Base-by-base conservation (phyloP, 2,888 invertebrate genomes). In the Aleiodes testaceus region DNA sequence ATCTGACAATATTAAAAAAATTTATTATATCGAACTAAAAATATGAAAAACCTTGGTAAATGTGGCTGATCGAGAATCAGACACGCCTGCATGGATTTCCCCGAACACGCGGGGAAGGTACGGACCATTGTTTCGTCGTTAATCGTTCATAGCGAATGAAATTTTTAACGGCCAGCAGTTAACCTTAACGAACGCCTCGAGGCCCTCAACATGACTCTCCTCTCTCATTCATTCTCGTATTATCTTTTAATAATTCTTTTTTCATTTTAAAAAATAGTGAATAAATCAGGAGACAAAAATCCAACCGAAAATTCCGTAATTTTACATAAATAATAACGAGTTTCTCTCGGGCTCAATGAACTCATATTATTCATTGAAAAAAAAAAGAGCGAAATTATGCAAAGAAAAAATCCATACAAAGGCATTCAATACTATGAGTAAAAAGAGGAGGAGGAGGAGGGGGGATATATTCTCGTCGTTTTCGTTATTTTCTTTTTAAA, bases 61-160 rank as follows among this genome's bases (percentile, higher is more conserved):
- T 68, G 59, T 55, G 22, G 42, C 30, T 59, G 22, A 70, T 70
- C 66, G 64, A 63, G 68, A 55, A 68, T 72, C 64, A 59, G 72
- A 73, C 65, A 70, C 66, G 64, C 66, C 68, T 65, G 69, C 63
- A 71, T 72, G 68, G 72, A 72, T 75, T 78, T 76, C 74, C 75
- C 52, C 73, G 75, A 77, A 77, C 69, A 42, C 16, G 59, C 42
- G 36, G 59, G 42, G 59, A 59, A 36, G 59, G 72, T 71, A 36
- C 36, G 22, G 26, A 63, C 77, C 74, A 81, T 81, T 80, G 81
- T 81, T 75, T 75, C 73, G 53, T 69, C 75, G 75, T 78, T 79
- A 77, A 79, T 79, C 73, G 77, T 72, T 76, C 73, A 69, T 77
- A 66, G 74, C 76, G 77, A 77, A 78, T 77, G 67, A 73, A 74